Evolutionary conservation across 1,140 invertebrate genomes (phyloP), one percentile per base, ranked within the genome.

Genomic region (Drosophila subobscura): DNA sequence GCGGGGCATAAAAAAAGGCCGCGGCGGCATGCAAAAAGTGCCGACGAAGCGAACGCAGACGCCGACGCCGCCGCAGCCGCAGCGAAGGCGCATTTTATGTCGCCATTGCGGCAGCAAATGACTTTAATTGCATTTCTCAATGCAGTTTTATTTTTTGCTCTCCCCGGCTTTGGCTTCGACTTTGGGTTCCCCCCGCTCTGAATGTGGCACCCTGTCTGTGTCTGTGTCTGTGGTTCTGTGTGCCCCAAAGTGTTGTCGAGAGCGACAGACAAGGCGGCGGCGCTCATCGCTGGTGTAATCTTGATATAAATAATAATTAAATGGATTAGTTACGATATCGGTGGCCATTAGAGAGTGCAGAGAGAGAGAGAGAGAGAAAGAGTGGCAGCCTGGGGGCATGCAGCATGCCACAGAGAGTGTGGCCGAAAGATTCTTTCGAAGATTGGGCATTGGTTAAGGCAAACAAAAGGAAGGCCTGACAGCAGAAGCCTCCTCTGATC

Each of bases 301-400:
- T 78, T 70, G 79, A 88, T 88, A 88, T 88, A 79, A 88, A 88
- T 89, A 88, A 88, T 88, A 88, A 88, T 88, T 88, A 88, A 88
- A 81, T 88, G 84, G 83, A 88, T 88, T 88, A 88, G 66, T 75
- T 74, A 14, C 57, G 61, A 74, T 74, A 74, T 74, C 70, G 70
- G 29, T 55, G 40, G 53, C 70, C 71, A 74, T 74, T 74, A 74
- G 71, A 73, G 66, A 64, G 70, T 42, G 53, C 33, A 49, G 44
- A 40, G 29, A 33, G 27, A 29, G 8, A 8, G 65, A 55, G 70
- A 53, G 42, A 49, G 49, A 40, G 8, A 10, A 53, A 55, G 70
- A 53, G 42, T 42, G 49, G 27, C 50, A 37, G 22, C 57, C 20
- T n/a, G 50, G 68, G 50, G 56, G 61, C 40, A 46, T 50, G 22